phyloP scores from a whole-genome alignment of 2,888 invertebrate species.

The Agonopterix alstromeriana region DNA sequence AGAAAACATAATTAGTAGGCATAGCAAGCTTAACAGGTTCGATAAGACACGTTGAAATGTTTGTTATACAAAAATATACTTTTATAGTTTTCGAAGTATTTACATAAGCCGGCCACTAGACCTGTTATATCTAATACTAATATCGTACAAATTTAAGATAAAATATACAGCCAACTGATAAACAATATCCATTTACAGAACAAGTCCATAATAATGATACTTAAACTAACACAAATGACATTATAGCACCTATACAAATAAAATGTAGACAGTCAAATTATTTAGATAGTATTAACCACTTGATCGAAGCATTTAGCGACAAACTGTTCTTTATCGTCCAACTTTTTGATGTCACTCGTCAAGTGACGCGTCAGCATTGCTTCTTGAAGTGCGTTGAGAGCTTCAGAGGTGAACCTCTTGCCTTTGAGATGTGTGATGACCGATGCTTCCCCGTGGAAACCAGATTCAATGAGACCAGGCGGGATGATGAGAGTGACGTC shows the following conservation, averaged over 20 bases:
- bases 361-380: slow-evolving; percentile 62
- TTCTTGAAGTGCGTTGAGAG: slow-evolving; percentile 76
- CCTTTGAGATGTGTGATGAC: slow-evolving; percentile 81
- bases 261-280: slow-evolving; percentile 6
- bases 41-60: slow-evolving; percentile 1
- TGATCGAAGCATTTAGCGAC: slow-evolving; percentile 79
- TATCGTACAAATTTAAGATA: slow-evolving; percentile 12
- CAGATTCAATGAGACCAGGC: slow-evolving; percentile 75
- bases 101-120: slow-evolving; percentile 11
- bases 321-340: slow-evolving; percentile 77
- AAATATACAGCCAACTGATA: slow-evolving; percentile 22
- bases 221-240: slow-evolving; percentile 12
- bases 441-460: slow-evolving; percentile 79
- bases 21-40: slow-evolving; percentile 17
- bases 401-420: slow-evolving; percentile 79
- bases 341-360: slow-evolving; percentile 40
- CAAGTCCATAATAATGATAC: slow-evolving; percentile 7
- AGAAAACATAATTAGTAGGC: slow-evolving; percentile 16
- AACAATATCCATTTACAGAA: slow-evolving; percentile 4
- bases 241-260: slow-evolving; percentile 22
- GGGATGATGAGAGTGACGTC: slow-evolving; percentile 81
- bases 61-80: slow-evolving; percentile 4
- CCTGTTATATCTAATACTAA: slow-evolving; percentile 1
- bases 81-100: slow-evolving; percentile 5
- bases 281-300: slow-evolving; percentile 75